These are phyloP conservation scores for Sebastes miniatus DNA, from an alignment of 2,797 vertebrate genomes.

Conservation along the genomic window DNA sequence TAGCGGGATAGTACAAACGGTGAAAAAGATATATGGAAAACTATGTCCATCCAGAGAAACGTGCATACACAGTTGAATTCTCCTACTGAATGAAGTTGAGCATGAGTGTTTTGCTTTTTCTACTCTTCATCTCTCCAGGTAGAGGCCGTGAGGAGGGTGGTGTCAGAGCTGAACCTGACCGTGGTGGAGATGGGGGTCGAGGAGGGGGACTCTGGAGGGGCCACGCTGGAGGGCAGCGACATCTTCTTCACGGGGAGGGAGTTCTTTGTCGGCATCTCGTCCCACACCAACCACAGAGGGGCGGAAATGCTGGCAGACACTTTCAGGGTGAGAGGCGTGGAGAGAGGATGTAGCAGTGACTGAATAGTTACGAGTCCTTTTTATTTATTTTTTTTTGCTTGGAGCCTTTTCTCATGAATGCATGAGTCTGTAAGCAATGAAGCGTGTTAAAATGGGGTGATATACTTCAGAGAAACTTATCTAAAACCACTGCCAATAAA, in stretches of 20 bases:
- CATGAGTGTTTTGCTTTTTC: background rate
- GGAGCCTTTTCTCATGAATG: background rate
- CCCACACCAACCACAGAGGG: slow-evolving; percentile 90
- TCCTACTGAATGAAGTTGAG: background rate
- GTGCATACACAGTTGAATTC: background rate
- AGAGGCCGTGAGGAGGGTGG: slow-evolving; percentile 85
- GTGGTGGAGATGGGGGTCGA: slow-evolving; percentile 86
- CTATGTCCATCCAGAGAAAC: background rate
- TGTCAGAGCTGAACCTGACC: slow-evolving; percentile 88
- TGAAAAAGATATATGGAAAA: background rate
- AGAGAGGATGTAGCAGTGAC: background rate
- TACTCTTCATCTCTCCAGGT: slow-evolving; percentile 64
- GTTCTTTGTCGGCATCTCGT: slow-evolving; percentile 93
- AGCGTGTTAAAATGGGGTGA: background rate
- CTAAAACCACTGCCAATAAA: background rate
- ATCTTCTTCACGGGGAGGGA: slow-evolving; percentile 92
- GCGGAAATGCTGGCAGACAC: slow-evolving; percentile 91
- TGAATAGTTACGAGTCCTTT: background rate
- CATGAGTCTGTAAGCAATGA: background rate
- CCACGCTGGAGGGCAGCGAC: slow-evolving; percentile 91
- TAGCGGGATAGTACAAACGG: background rate
- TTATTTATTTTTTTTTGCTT: background rate
- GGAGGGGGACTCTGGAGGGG: slow-evolving; percentile 77
- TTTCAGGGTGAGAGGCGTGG: slow-evolving; percentile 82
- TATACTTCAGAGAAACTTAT: background rate